A percentile compares a stretch with the other conserved stretches of the same genome.
Evolutionary conservation across 1,140 invertebrate genomes (phyloP).

Genomic region (Drosophila murphyi): DNA sequence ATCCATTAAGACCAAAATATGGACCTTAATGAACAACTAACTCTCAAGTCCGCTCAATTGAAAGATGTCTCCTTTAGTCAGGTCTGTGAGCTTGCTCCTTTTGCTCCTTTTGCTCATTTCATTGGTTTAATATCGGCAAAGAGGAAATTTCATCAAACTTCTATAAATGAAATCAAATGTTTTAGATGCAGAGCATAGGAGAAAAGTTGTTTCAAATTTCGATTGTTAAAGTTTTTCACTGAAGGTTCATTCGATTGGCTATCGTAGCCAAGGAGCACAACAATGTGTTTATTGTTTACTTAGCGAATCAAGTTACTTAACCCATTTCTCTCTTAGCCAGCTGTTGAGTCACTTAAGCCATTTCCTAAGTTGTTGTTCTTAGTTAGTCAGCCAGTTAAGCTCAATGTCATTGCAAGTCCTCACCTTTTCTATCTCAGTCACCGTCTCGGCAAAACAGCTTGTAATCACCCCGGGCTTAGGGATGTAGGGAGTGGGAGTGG

Average conservation of each 20-base stretch:
- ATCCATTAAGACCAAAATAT: background rate
- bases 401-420: background rate
- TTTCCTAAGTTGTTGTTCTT: slow-evolving; percentile 3
- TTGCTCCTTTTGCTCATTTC: too few relatives aligned
- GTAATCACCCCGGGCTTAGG: background rate
- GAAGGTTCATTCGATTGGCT: too few relatives aligned
- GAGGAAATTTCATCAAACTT: too few relatives aligned
- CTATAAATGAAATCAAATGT: too few relatives aligned
- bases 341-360: slow-evolving; percentile 7
- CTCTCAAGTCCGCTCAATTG: background rate
- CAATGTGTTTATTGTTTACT: slow-evolving; percentile 36
- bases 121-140: too few relatives aligned
- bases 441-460: background rate
- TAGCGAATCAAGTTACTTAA: background rate
- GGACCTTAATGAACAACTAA: background rate
- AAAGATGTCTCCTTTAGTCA: slow-evolving; percentile 4
- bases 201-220: background rate
- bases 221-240: background rate
- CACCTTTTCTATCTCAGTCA: slow-evolving; percentile 22
- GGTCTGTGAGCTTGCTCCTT: too few relatives aligned
- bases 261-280: background rate
- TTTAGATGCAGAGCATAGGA: too few relatives aligned
- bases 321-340: background rate
- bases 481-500: background rate
- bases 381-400: background rate